A percentile compares a stretch with the other conserved stretches of the same genome.
Conservation (phyloP, 2,113 vertebrate species). For the Psammodynastes pulverulentus region DNA sequence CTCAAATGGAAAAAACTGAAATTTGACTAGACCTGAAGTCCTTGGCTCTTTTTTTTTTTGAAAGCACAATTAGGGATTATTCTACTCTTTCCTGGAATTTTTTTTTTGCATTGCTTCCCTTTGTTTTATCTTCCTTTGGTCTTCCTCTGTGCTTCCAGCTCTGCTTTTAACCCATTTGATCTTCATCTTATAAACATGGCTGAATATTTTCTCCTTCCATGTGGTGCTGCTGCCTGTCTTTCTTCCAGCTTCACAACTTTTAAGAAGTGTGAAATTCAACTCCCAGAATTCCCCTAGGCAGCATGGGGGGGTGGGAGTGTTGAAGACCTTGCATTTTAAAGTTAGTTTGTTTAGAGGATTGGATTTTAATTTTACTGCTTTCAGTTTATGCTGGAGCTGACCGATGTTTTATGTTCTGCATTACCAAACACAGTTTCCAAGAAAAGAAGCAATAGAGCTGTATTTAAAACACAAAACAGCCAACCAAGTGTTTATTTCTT, state of each 20-base stretch:
- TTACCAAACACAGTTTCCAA: background rate
- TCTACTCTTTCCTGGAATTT: background rate
- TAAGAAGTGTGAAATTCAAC: background rate
- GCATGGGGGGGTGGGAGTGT: background rate
- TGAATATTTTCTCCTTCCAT: background rate
- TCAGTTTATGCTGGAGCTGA: background rate
- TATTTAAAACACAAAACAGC: background rate
- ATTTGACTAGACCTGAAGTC: background rate
- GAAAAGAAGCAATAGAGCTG: background rate
- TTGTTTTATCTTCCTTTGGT: background rate
- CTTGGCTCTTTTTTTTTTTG: background rate
- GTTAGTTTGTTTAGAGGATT: background rate
- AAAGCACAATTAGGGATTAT: background rate
- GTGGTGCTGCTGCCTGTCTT: background rate
- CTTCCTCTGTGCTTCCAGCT: background rate
- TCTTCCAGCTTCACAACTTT: background rate
- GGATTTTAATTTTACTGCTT: background rate
- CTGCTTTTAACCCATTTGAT: background rate
- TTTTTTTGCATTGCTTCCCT: background rate
- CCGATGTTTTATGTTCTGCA: background rate
- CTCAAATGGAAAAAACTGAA: background rate
- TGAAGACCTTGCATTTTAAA: background rate
- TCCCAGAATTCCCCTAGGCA: background rate
- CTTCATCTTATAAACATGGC: background rate
- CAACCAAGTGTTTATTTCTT: background rate